A percentile compares a stretch with the other conserved stretches of the same genome.
These are phyloP conservation scores for Propithecus coquereli DNA, from an alignment of 2,113 vertebrate genomes.

Conservation along the genomic window DNA sequence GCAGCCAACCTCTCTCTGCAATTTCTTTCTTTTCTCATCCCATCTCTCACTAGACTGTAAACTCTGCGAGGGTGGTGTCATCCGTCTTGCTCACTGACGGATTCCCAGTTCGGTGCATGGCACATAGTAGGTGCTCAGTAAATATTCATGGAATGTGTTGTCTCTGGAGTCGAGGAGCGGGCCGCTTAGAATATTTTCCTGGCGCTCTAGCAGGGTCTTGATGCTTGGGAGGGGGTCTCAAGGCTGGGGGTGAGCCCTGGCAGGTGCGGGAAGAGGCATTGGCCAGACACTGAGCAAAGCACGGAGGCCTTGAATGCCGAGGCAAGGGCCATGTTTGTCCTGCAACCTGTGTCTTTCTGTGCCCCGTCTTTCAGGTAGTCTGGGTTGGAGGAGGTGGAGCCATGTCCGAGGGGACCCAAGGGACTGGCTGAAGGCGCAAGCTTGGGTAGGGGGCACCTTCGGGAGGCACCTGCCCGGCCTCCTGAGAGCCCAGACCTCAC, in stretches of 20 bases:
- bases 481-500: background rate
- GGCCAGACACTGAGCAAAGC: background rate
- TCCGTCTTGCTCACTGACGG: background rate
- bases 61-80: background rate
- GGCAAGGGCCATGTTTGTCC: background rate
- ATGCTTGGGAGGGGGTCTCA: background rate
- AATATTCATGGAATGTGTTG: background rate
- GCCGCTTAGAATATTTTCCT: background rate
- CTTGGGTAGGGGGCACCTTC: background rate
- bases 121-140: background rate
- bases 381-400: background rate
- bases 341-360: background rate
- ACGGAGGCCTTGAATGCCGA: background rate
- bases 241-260: background rate
- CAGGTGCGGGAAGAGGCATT: background rate
- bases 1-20: background rate
- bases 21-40: background rate
- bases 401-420: background rate
- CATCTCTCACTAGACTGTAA: background rate
- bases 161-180: background rate
- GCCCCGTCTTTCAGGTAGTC: constrained; percentile 25
- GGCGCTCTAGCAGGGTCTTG: background rate
- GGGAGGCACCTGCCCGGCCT: background rate
- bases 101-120: background rate
- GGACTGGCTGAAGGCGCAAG: background rate